These are phyloP conservation scores for Papilio polytes DNA, from an alignment of 1,140 invertebrate genomes.

Conservation along the genomic window DNA sequence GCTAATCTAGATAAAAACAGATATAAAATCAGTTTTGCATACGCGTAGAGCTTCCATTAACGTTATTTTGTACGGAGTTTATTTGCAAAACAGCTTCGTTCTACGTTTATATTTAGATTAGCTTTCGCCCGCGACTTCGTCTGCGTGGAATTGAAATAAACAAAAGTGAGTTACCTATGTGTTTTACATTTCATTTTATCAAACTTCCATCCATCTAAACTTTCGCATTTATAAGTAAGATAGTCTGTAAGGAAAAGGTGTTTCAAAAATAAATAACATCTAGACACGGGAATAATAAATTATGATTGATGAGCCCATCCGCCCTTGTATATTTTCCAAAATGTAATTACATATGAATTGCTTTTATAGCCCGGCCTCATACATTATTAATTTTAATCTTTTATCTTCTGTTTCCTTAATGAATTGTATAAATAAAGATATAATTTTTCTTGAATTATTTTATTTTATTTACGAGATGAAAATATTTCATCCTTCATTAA, in stretches of 20 bases:
- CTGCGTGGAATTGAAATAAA: no score
- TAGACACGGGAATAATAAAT: background rate
- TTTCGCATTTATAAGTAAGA: no score
- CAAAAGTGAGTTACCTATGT: no score
- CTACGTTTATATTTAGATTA: background rate
- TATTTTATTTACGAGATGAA: background rate
- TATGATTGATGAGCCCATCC: conserved; percentile 10
- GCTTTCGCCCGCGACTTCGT: no score
- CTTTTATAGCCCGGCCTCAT: background rate
- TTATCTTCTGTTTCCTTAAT: conserved; percentile 12
- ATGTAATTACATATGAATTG: conserved; percentile 23
- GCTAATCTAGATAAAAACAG: no score
- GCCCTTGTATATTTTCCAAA: conserved; percentile 7
- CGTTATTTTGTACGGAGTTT: no score
- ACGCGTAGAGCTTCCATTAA: no score
- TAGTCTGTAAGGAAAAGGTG: background rate
- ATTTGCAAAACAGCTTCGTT: background rate
- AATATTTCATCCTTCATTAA: background rate
- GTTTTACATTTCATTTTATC: no score
- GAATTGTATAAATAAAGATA: background rate
- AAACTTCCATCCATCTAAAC: no score
- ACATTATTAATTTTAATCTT: conserved; percentile 26
- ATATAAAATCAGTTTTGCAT: no score
- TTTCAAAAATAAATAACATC: background rate
- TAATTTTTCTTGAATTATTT: conserved; percentile 2